These are phyloP conservation scores for Dromius quadrimaculatus DNA, from an alignment of 2,888 invertebrate species.

Conservation along the genomic window DNA sequence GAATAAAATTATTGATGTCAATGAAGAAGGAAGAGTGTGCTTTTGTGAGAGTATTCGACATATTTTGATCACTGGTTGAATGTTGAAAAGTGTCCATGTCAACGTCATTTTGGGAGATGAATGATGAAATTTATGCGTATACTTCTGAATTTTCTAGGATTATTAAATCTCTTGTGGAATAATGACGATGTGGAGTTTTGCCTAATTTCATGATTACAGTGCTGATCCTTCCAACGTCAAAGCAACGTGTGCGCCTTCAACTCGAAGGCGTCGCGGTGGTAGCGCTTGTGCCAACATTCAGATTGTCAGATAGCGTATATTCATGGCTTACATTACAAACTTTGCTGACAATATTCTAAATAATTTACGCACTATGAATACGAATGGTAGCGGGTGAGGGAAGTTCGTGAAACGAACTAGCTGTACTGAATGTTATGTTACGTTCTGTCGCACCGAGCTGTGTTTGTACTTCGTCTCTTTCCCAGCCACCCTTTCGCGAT, in stretches of 20 bases:
- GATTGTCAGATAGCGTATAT: slow-evolving; percentile 51
- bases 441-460: slow-evolving; percentile 22
- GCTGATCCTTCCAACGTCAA: too few relatives aligned
- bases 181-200: too few relatives aligned
- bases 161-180: too few relatives aligned
- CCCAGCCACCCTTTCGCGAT: slow-evolving; percentile 5
- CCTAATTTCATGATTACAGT: too few relatives aligned
- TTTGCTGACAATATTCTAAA: slow-evolving; percentile 52
- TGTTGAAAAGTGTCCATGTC: too few relatives aligned
- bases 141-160: too few relatives aligned
- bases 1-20: too few relatives aligned
- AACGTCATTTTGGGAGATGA: too few relatives aligned
- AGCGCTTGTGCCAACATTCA: slow-evolving; percentile 28
- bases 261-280: background rate
- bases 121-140: too few relatives aligned
- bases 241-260: slow-evolving; percentile 19
- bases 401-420: slow-evolving; percentile 37
- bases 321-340: slow-evolving; percentile 51
- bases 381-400: slow-evolving; percentile 44
- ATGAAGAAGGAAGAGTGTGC: too few relatives aligned
- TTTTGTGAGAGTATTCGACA: too few relatives aligned
- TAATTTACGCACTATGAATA: slow-evolving; percentile 52
- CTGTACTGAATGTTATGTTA: slow-evolving; percentile 7
- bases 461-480: slow-evolving; percentile 24
- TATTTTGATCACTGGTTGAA: too few relatives aligned